Percentiles rank a stretch among this genome's conserved stretches.
phyloP scores from a whole-genome alignment of 2,113 vertebrate genomes.

The Cephalopholis sonnerati region DNA sequence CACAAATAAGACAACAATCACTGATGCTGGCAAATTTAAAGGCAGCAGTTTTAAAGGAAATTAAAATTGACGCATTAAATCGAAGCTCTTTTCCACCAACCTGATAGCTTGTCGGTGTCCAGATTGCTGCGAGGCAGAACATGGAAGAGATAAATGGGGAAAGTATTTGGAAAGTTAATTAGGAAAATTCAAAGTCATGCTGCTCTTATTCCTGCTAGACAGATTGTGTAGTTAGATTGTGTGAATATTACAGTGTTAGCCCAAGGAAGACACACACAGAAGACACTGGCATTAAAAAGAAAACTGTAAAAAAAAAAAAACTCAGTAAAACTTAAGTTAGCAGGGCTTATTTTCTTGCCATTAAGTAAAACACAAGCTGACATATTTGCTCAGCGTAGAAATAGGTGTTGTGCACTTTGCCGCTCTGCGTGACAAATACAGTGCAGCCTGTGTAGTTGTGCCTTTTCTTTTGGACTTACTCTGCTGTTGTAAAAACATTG shows the following conservation, averaged over 20 bases:
- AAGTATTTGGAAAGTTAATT: constrained; percentile 53
- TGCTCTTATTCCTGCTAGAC: constrained; percentile 32
- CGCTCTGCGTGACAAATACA: background rate
- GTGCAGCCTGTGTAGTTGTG: too few relatives aligned
- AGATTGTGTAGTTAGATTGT: background rate
- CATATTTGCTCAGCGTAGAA: background rate
- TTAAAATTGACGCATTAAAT: constrained; percentile 16
- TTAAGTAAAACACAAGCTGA: background rate
- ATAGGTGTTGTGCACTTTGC: background rate
- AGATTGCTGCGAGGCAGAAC: constrained; percentile 87
- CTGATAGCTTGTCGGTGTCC: constrained; percentile 95
- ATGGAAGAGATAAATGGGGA: constrained; percentile 52
- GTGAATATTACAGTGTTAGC: background rate
- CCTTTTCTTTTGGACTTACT: background rate
- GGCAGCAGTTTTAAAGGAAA: background rate
- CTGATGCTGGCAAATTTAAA: background rate
- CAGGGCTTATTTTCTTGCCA: background rate
- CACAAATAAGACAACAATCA: background rate
- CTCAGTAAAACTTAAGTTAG: background rate
- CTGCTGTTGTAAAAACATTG: background rate
- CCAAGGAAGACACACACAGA: background rate
- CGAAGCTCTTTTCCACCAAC: constrained; percentile 83
- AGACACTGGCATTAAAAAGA: background rate
- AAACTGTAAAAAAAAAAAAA: constrained; percentile 3
- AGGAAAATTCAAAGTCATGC: constrained; percentile 20